Base-by-base conservation (phyloP, 2,113 vertebrate genomes). In the Camarhynchus parvulus region DNA sequence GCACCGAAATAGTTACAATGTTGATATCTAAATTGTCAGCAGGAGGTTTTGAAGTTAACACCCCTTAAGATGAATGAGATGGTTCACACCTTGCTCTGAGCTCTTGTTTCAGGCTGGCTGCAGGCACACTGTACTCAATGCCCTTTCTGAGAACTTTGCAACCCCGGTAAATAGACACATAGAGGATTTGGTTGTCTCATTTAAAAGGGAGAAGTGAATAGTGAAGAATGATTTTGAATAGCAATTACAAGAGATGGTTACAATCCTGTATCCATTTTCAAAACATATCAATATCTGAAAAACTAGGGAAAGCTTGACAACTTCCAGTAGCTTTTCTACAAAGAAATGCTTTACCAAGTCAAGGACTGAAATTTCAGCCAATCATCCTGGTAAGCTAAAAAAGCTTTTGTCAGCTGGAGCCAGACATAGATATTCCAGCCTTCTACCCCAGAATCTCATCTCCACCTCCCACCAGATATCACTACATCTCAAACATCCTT, bases 51-150 rank as follows among this genome's bases (percentile, higher is more conserved):
- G 77, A 85, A 22, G 67, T 87, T 91, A 85, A 91, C 92, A 85
- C 42, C 22, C 39, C 13, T 84, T 85, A 91, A 73, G 94, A 83
- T 78, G 74, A 93, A 94, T 67, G 78, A 70, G 94, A 74, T 49
- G 68, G 82, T 84, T 96, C 86, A 90, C 93, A 93, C 92, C 89
- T 95, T 67, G 50, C 77, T 74, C 82, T 50, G 42, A 92, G 90
- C 85, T 83, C 27, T 95, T 59, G 39, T 86, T 92, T 77, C 72
- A 94, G 83, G 53, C 77, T 76, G 9, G 20, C 23, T 55, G 50
- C 77, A 90, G 68, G 70, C 66, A 69, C 58, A 31, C 27, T 23
- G 8, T 42, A 78, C 64, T 52, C 62, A 23, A 3, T 66, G 55
- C n/a, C 46, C 84, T 74, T 83, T 83, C 79, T 66, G 72, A 85